A percentile compares a stretch with the other conserved stretches of the same genome.
These are phyloP conservation scores for Zaprionus nigranus DNA, from an alignment of 1,140 invertebrate species.

Conservation along the genomic window DNA sequence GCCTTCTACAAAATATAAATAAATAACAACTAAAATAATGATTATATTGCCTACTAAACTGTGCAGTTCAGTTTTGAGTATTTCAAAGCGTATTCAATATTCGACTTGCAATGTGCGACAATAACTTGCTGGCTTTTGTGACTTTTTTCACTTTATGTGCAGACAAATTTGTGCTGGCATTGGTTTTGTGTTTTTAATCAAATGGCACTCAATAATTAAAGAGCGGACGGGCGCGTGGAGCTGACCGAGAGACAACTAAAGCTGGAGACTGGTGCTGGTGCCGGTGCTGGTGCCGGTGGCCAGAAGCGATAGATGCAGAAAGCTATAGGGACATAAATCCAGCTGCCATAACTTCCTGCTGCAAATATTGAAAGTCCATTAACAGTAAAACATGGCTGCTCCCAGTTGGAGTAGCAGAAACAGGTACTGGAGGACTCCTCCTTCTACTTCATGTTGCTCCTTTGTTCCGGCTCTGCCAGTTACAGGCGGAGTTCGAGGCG, in stretches of 20 bases:
- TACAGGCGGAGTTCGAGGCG: neutral
- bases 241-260: neutral
- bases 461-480: conserved; percentile 23
- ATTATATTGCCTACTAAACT: too few relatives aligned
- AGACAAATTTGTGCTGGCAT: conserved; percentile 46
- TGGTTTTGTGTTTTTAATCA: conserved; percentile 50
- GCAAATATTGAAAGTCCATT: conserved; percentile 81
- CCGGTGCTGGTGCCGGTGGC: neutral
- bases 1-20: too few relatives aligned
- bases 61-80: neutral
- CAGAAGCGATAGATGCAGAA: conserved; percentile 34
- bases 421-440: neutral
- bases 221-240: neutral
- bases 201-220: conserved; percentile 57
- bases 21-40: too few relatives aligned
- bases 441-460: conserved; percentile 1
- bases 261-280: neutral
- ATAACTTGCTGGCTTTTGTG: conserved; percentile 17
- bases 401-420: conserved; percentile 6
- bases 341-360: conserved; percentile 77
- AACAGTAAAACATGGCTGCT: conserved; percentile 72
- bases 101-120: neutral
- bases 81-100: neutral
- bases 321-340: conserved; percentile 66
- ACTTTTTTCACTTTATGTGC: conserved; percentile 38